A percentile compares a stretch with the other conserved stretches of the same genome.
Evolutionary conservation across 2,797 vertebrate genomes (phyloP).

Genomic region (Graptemys geographica): DNA sequence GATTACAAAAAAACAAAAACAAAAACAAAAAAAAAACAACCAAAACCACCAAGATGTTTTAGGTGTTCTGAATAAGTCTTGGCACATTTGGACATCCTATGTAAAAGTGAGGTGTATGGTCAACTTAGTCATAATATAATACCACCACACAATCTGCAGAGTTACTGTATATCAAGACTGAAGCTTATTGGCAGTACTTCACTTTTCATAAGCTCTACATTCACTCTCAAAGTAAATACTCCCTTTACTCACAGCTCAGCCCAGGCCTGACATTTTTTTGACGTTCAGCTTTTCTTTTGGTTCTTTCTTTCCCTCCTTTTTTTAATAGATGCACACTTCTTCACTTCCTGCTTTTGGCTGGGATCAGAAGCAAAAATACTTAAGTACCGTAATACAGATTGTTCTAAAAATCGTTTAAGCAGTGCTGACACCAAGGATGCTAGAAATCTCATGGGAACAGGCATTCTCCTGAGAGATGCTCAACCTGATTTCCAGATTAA

Average conservation of each 20-base stretch:
- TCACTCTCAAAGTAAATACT: neutral
- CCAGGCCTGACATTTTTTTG: neutral
- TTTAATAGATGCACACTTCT: neutral
- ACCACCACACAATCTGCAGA: neutral
- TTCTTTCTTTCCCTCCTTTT: constrained; percentile 5
- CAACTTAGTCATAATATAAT: neutral
- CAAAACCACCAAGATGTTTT: neutral
- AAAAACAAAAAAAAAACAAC: no score
- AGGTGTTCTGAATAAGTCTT: neutral
- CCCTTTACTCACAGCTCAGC: neutral
- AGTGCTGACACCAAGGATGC: neutral
- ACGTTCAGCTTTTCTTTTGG: neutral
- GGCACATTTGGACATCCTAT: neutral
- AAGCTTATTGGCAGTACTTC: neutral
- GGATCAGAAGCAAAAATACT: neutral
- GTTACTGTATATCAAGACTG: neutral
- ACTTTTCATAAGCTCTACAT: neutral
- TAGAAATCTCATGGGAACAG: neutral
- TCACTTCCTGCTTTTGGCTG: neutral
- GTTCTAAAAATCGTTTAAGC: constrained; percentile 5
- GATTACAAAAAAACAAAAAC: neutral
- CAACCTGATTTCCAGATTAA: neutral
- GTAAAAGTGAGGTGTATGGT: neutral
- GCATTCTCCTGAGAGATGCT: neutral
- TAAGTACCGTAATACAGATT: neutral